These are phyloP conservation scores for Characodon lateralis DNA, from an alignment of 2,797 vertebrate genomes.

Conservation along the genomic window DNA sequence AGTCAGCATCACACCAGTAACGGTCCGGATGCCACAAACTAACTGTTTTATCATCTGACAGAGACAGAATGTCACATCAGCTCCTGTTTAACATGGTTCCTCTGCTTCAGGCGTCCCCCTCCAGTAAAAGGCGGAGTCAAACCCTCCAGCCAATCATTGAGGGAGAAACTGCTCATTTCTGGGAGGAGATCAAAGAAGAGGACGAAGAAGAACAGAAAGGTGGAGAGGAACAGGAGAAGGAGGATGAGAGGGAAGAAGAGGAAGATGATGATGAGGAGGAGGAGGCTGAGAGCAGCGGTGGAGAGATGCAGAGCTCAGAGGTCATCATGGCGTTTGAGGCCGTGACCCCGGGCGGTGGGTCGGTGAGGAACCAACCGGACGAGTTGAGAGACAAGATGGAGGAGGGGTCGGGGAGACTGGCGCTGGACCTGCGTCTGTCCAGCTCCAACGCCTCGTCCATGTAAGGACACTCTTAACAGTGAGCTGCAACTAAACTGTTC, in stretches of 20 bases:
- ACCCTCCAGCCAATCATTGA: slow-evolving; percentile 97
- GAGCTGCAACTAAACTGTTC: no score
- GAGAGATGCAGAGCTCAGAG: slow-evolving; percentile 86
- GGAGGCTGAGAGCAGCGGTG: slow-evolving; percentile 83
- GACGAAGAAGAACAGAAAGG: slow-evolving; percentile 77
- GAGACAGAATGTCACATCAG: neutral
- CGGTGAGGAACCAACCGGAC: slow-evolving; percentile 40
- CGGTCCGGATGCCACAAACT: slow-evolving; percentile 79
- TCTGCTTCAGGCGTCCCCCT: slow-evolving; percentile 87
- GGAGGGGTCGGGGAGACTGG: slow-evolving; percentile 89
- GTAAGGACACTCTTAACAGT: slow-evolving; percentile 70
- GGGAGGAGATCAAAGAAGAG: slow-evolving; percentile 94
- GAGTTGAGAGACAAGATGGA: slow-evolving; percentile 75
- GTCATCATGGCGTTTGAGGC: slow-evolving; percentile 87
- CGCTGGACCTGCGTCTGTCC: slow-evolving; percentile 90
- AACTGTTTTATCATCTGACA: neutral
- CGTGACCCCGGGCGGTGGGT: slow-evolving; percentile 68
- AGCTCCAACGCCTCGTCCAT: slow-evolving; percentile 95
- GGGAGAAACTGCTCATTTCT: slow-evolving; percentile 97
- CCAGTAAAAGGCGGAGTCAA: slow-evolving; percentile 92
- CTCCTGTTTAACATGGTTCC: neutral
- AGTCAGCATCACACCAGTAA: slow-evolving; percentile 93
- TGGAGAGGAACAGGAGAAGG: slow-evolving; percentile 77
- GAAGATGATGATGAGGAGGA: slow-evolving; percentile 73
- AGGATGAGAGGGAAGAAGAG: slow-evolving; percentile 73